Base-by-base conservation (phyloP, 2,113 vertebrate species). In the Setophaga petechia region DNA sequence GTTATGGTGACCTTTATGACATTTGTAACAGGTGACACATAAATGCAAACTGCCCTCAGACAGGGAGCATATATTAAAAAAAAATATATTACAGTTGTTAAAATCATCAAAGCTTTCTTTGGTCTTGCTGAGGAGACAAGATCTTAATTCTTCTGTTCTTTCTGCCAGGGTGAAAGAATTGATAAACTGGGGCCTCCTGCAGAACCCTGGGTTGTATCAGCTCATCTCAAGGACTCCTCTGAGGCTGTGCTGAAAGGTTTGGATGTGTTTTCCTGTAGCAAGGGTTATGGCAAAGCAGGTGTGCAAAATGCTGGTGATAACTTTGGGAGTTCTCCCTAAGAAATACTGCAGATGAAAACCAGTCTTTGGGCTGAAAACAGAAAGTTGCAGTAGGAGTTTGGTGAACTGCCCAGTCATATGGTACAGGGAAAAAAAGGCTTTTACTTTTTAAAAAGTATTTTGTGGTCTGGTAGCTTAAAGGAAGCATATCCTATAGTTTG, bases 151-250 rank as follows among this genome's bases (percentile, higher is more conserved):
- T 61, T 35, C 51, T 66, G 13, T 47, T 91, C 39, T 79, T 71
- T 27, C 43, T 96, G 13, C 12, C 63, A 98, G 98, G 97, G 97
- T 73, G 91, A 62, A 86, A 96, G 94, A 79, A 93, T 98, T 59
- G 94, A 96, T 20, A 93, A 90, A 47, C 58, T 98, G 83, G 98
- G 98, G 0, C 33, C 91, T n/a, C 97, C 97, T 2, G 96, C 95
- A 76, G 97, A 97, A 11, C 97, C 97, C 20, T 98, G 98, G 98
- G 27, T 90, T 39, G 65, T 98, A 43, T 96, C 96, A 62, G 97
- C 87, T 86, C 96, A 86, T 37, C 95, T 98, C 61, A 95, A 97
- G 90, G 98, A 96, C 44, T 79, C 82, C 62, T 85, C 96, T 0
- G 31, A 96, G 46, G 96, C 95, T 66, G 66, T 95, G 43, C 79